Base-by-base conservation (phyloP, 2,113 vertebrate genomes). In the Genyomyrus donnyi region DNA sequence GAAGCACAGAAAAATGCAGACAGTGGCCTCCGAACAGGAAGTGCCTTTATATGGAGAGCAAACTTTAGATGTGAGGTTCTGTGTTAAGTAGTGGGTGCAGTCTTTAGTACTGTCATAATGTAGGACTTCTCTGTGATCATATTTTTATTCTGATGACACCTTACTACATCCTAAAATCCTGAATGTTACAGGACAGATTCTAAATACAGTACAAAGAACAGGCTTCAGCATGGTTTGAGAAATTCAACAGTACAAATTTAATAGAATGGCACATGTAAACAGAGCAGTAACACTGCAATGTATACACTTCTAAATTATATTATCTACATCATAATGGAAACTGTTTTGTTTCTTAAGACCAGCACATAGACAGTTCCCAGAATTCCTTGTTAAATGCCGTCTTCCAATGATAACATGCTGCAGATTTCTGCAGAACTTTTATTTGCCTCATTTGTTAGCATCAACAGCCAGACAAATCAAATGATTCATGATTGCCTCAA, bases 21-120 rank as follows among this genome's bases (percentile, higher is more conserved):
- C 92, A 45, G 35, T 35, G 91, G 90, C 88, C 90, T 89, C 88
- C 58, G 0, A 46, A 85, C 89, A 93, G 93, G 94, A 93, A 91
- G 90, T 93, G 92, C 90, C 83, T n/a, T 24, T 31, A 39, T 90
- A 89, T 94, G 94, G 93, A 91, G 94, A 1, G 56, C 91, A 93
- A 90, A 96, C 95, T 62, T 85, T 1, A 84, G 80, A 21, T 19
- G 80, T 9, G 42, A 21, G 6, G 39, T 84, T 45, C 13, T 84
- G 21, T 42, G 39, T 84, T 8, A 84, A 45, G 80, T 21, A 39
- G 39, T 24, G 80, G 80, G 39, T 84, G 80, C 45, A 46, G 80
- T 15, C 35, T 42, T 39, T 39, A 21, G 27, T 80, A 80, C 27
- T 21, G 6, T 80, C 74, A 84, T 7, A 84, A 42, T 39, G 31